Evolutionary conservation across 1,140 invertebrate genomes (phyloP), one percentile per base, ranked within the genome.

Genomic region (Solenopsis invicta): DNA sequence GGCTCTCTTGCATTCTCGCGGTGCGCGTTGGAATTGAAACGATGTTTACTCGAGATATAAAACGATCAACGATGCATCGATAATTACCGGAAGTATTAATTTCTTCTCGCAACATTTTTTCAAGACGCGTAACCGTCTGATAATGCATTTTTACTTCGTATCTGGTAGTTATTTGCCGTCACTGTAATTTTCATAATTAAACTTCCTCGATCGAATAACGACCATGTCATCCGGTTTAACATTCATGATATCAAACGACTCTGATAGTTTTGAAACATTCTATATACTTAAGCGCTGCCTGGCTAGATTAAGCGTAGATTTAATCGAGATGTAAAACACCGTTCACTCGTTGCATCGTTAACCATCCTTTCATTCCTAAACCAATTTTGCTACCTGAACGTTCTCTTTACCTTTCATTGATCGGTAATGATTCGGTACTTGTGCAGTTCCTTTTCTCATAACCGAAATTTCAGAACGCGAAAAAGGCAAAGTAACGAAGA

Each of bases 151-250:
- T 82, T 82, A 72, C 18, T 21, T 54, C 12, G 9, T 62, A 71
- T 71, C 21, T 29, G 52, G 54, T 29, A 72, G 16, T 61, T 80
- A 80, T 48, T 59, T 59, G 34, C 34, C n/a, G 12, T 72, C 29
- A 24, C 78, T 74, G 16, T 82, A 82, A 82, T 72, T 82, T 80
- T 72, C 34, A 74, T 66, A 78, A 78, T 82, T 82, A 82, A 82
- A 59, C 62, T 80, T 48, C 34, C 48, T 52, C 37, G 21, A 61
- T 69, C 50, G 18, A 72, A 1, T 16, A 37, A 34, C 45, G 18
- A n/a, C 13, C 34, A 41, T 45, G 16, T 54, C 21, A 8, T 41
- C 3, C 8, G 29, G 18, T 29, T 29, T 50, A 21, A 41, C 41
- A 18, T 56, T 21, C 54, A 24, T 13, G 52, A 10, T 74, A 34